Evolutionary conservation across 2,797 vertebrate genomes (phyloP), one percentile per base, ranked within the genome.

Genomic region (Pampus argenteus): DNA sequence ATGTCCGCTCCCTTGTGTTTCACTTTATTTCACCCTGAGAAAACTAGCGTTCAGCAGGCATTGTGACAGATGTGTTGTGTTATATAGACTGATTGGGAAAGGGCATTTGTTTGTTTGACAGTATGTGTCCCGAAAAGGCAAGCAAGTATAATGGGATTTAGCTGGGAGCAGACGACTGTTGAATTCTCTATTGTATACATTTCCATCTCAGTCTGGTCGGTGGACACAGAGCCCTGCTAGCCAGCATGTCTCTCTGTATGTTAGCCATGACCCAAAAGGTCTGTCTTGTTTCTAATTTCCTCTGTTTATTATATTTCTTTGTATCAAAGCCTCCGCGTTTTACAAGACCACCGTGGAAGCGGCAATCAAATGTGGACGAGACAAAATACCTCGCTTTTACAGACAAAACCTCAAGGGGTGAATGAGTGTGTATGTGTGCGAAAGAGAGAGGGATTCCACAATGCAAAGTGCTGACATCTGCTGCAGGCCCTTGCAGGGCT

Each of bases 401-500:
- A 87, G 88, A 89, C 91, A 87, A 88, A 93, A 88, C 90, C 89
- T 88, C 73, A 63, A 81, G 83, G 77, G 78, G 83, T 78, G 84
- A 82, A 50, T 47, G 80, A 52, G 76, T 76, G 75, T 78, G 73
- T 66, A 51, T 55, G 71, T 69, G 61, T 64, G 76, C 13, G 47
- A 70, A 61, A 77, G 65, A 71, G 73, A 88, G 76, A 88, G 86
- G 86, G 88, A 92, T 93, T 94, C 93, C 92, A 86, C 89, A 86
- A 78, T 85, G 89, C 89, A 91, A 92, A 93, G 94, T 93, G 94
- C 89, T 94, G 94, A 95, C 94, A 95, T 94, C 92, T 94, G 94
- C 93, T 93, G 89, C 91, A 91, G 91, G 91, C 86, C 87, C 90
- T 91, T 71, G 81, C 88, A 83, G 89, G 85, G 91, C 58, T 93